Percentiles rank a stretch among this genome's conserved stretches.
Conservation (phyloP, 2,888 invertebrate genomes). For the Mythimna albipuncta region DNA sequence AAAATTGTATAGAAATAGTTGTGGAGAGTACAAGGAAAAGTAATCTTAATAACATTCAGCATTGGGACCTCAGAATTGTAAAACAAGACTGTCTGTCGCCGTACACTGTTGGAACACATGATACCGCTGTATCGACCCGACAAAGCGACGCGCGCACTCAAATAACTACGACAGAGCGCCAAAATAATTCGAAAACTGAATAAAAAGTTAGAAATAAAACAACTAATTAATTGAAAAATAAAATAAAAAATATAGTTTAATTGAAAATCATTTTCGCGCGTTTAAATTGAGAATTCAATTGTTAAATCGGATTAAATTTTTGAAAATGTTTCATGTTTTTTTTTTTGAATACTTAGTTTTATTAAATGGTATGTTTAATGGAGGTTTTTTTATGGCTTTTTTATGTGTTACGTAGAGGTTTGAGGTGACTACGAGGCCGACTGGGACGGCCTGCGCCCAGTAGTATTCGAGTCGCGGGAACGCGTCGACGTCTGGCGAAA, state of each 20-base stretch:
- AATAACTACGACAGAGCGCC: slow-evolving; percentile 71
- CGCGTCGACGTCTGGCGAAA: slow-evolving; percentile 81
- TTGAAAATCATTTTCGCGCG: background rate
- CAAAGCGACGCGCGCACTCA: slow-evolving; percentile 86
- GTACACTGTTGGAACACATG: slow-evolving; percentile 80
- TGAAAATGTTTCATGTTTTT: background rate
- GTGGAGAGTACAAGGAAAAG: slow-evolving; percentile 69
- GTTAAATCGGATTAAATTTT: background rate
- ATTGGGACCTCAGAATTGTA: slow-evolving; percentile 79
- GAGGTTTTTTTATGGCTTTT: slow-evolving; percentile 38
- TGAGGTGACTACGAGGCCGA: slow-evolving; percentile 76
- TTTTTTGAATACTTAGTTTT: slow-evolving; percentile 15
- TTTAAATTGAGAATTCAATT: background rate
- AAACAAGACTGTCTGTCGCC: slow-evolving; percentile 89
- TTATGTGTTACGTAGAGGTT: slow-evolving; percentile 68
- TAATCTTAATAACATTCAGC: slow-evolving; percentile 73
- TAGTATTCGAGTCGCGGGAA: slow-evolving; percentile 79
- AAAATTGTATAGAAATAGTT: slow-evolving; percentile 66
- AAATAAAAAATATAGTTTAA: background rate
- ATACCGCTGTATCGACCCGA: slow-evolving; percentile 87
- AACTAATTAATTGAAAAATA: slow-evolving; percentile 6
- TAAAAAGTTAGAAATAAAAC: slow-evolving; percentile 36
- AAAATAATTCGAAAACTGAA: slow-evolving; percentile 66
- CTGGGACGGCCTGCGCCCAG: slow-evolving; percentile 82
- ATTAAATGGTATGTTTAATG: slow-evolving; percentile 4